Percentiles rank a stretch among this genome's conserved stretches.
phyloP scores from a whole-genome alignment of 1,140 invertebrate species.

The Holotrichia oblita region DNA sequence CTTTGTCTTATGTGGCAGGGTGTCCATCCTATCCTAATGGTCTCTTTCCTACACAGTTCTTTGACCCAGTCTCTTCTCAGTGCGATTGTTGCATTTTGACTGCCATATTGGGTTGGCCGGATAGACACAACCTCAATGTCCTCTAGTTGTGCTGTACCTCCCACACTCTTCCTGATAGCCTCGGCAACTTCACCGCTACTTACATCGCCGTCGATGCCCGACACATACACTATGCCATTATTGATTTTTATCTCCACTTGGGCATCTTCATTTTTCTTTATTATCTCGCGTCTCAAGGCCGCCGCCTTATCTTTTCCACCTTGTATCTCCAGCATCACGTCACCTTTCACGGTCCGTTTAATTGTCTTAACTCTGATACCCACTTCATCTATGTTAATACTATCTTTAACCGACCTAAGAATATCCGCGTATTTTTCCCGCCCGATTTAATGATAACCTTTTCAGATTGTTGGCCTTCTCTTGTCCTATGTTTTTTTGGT shows the following conservation, averaged over 20 bases:
- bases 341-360: background rate
- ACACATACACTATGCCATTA: too few species aligned
- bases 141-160: background rate
- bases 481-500: background rate
- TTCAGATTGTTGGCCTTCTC: background rate
- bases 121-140: background rate
- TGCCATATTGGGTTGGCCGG: background rate
- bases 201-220: background rate
- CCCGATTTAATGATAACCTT: background rate
- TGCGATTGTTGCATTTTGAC: too few species aligned
- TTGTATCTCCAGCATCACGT: background rate
- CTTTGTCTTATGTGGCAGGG: background rate
- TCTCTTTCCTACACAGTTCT: too few species aligned
- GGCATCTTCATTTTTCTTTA: background rate
- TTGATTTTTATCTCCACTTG: background rate
- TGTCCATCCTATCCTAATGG: conserved; percentile 14
- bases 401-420: background rate
- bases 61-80: too few species aligned
- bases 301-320: background rate
- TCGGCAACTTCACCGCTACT: background rate
- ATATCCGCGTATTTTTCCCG: background rate
- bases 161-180: too few species aligned
- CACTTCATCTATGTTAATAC: background rate
- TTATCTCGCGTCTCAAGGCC: background rate
- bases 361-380: background rate